Evolutionary conservation across 2,113 vertebrate genomes (phyloP), one percentile per base, ranked within the genome.

Genomic region (Amazona vittata): DNA sequence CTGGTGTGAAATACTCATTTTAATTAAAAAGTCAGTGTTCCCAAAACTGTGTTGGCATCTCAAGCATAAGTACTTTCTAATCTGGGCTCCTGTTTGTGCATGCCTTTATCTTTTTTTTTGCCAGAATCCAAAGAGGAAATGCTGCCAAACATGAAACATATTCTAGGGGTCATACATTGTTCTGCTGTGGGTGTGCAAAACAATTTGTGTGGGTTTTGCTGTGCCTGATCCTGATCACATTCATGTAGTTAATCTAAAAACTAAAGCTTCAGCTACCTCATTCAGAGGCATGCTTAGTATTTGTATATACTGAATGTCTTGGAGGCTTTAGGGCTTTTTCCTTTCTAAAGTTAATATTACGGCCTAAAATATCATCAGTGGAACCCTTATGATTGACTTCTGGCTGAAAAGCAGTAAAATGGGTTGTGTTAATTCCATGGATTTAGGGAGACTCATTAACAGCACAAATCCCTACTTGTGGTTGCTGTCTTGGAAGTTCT

Each of bases 1-100:
- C 70, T 21, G 73, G 53, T 93, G 90, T 59, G 87, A 91, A 94
- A 89, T 93, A 75, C 74, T 70, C 13, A 25, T 78, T 81, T 83
- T 68, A 65, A 86, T 89, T 83, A 78, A 57, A 24, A 17, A 35
- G 20, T 68, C 93, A 90, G 78, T 71, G 44, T 75, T 88, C 47
- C 71, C 41, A 41, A 71, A 63, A 46, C 79, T 33, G 43, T 11
- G 18, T 28, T 87, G 82, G 69, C 55, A 26, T 43, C 64, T 49
- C 67, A 12, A 52, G 52, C 37, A 12, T 26, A 84, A 95, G 78
- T 63, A 29, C 26, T 67, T 70, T 22, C 53, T 59, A 14, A 47
- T 91, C 60, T 39, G 25, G 73, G 63, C 68, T 80, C 33, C 14
- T 12, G 12, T 88, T 83, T 53, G 26, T 64, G 63, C 17, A 9